Conservation (phyloP, 2,888 invertebrate species). For the Rhimphoctona megacephalus region DNA sequence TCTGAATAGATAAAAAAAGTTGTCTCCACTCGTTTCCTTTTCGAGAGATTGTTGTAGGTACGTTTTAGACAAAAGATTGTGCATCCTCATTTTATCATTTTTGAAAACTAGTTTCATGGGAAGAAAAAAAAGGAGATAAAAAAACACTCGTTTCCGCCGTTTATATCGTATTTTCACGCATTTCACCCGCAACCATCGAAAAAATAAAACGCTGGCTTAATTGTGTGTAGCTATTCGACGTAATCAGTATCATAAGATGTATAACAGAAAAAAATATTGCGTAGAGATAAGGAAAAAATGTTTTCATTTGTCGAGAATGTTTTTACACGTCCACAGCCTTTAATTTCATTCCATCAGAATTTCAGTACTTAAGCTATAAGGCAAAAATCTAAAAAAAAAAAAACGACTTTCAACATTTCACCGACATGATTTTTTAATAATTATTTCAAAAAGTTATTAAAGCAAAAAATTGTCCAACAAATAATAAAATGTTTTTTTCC, state of each 20-base stretch:
- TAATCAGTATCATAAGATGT: slow-evolving; percentile 4
- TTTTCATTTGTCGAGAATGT: background rate
- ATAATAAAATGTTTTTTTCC: background rate
- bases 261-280: background rate
- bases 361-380: background rate
- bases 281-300: slow-evolving; percentile 1
- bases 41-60: background rate
- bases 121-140: background rate
- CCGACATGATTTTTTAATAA: background rate
- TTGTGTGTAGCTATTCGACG: slow-evolving; percentile 10
- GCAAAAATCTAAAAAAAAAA: background rate
- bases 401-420: too few relatives aligned
- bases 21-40: background rate
- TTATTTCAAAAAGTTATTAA: background rate
- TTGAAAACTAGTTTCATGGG: background rate
- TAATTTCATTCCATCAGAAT: background rate
- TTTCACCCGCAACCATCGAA: slow-evolving; percentile 13
- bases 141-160: background rate
- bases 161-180: slow-evolving; percentile 5
- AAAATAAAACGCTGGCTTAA: background rate
- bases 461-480: background rate
- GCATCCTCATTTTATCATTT: background rate
- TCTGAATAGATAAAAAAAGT: background rate
- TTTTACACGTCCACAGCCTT: background rate
- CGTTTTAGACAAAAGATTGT: background rate